phyloP scores from a whole-genome alignment of 2,113 vertebrate genomes.

The Xiphophorus couchianus region DNA sequence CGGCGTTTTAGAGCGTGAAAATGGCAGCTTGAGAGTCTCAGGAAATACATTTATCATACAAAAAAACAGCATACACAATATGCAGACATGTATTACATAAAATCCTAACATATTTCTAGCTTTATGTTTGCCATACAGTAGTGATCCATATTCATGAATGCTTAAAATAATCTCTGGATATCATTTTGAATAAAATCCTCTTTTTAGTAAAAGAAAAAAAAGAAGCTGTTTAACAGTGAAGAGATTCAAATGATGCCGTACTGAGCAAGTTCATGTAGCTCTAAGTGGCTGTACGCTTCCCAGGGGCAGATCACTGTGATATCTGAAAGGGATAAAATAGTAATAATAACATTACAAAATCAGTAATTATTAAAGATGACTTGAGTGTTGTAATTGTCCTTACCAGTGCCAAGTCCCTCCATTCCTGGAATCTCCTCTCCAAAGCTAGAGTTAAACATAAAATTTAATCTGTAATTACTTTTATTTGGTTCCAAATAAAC shows the following conservation, averaged over 20 bases:
- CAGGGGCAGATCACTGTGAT: conserved; percentile 93
- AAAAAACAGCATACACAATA: conserved; percentile 19
- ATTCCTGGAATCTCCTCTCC: conserved; percentile 92
- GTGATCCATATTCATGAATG: background rate
- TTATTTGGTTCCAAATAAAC: background rate
- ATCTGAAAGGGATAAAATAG: conserved; percentile 67
- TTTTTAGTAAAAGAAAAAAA: background rate
- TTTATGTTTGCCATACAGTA: conserved; percentile 3
- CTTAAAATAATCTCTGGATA: background rate
- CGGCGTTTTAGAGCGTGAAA: conserved; percentile 13
- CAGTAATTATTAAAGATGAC: background rate
- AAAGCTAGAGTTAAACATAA: conserved; percentile 77
- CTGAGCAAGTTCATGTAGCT: conserved; percentile 90
- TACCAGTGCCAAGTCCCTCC: conserved; percentile 91
- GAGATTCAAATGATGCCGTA: conserved; percentile 87
- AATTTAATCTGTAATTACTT: background rate
- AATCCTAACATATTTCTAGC: background rate
- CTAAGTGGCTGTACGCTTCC: conserved; percentile 93
- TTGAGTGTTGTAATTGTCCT: background rate
- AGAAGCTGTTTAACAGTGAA: background rate
- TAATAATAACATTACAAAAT: background rate
- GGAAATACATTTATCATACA: conserved; percentile 28
- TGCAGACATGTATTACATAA: background rate
- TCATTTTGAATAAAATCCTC: conserved; percentile 13
- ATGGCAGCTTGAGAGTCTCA: conserved; percentile 45